Evolutionary conservation across 2,888 invertebrate species (phyloP), one percentile per base, ranked within the genome.

Genomic region (Odiellus spinosus): DNA sequence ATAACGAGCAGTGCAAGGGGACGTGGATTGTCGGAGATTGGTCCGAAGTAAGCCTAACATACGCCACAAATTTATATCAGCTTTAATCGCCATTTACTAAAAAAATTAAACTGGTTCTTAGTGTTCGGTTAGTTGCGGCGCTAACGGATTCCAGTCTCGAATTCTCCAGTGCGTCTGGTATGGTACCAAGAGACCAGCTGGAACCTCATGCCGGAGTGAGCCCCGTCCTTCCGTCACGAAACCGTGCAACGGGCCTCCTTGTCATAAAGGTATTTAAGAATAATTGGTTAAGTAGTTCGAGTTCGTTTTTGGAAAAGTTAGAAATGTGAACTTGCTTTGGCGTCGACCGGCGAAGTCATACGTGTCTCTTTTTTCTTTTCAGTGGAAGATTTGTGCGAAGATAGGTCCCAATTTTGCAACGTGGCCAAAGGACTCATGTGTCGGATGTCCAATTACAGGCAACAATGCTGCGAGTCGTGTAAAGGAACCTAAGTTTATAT

Each of bases 81-180:
- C n/a, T n/a, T n/a, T 35, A 35, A n/a, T 35, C 4, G 4, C 35
- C 14, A 4, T 4, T 35, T 35, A 3, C 2, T 3, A 35, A 3
- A 35, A 14, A 35, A 12, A 35, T 35, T 35, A n/a, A 35, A n/a
- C 14, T 35, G 35, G 35, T 4, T 35, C 42, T 39, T 55, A 65
- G 62, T 95, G 93, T 64, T 76, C 82, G 56, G 85, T 85, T 18
- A 70, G 75, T 0, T 93, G 93, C 64, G 84, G 80, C 38, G 73
- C 75, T 49, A 76, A 77, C 58, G 91, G 93, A 1, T 78, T 84
- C 45, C 83, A 86, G 65, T 86, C 87, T 63, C 76, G 95, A 57
- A 79, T 82, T 56, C 70, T 95, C 47, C 83, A 84, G 59, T 95
- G 95, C 67, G 85, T 91, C 52, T 96, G 93, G 95, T 80, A 77